These are phyloP conservation scores for Gnathonemus longibarbis DNA, from an alignment of 2,113 vertebrate species.

Conservation along the genomic window DNA sequence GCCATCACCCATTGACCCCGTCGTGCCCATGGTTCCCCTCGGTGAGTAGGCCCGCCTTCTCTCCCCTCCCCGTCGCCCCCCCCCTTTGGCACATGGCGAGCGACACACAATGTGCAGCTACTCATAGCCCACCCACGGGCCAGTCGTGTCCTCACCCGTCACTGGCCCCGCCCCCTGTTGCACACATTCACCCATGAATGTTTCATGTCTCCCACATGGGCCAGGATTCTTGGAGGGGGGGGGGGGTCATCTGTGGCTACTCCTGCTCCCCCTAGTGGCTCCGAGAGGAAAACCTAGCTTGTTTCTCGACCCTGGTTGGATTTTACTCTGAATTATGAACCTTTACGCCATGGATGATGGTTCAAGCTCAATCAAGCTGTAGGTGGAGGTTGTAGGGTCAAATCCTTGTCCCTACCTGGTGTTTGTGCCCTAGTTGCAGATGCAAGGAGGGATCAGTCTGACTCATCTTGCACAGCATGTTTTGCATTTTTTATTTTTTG, in stretches of 20 bases:
- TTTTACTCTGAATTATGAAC: neutral
- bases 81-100: neutral
- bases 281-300: neutral
- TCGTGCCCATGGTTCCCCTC: slow-evolving; percentile 66
- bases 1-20: slow-evolving; percentile 69
- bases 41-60: slow-evolving; percentile 52
- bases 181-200: neutral
- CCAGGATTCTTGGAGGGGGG: neutral
- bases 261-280: neutral
- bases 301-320: neutral
- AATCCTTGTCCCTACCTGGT: neutral
- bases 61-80: too few relatives aligned
- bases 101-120: neutral
- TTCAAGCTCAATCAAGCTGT: neutral
- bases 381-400: neutral
- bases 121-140: neutral
- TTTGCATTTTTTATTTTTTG: neutral
- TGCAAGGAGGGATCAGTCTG: neutral
- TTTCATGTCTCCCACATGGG: neutral
- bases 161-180: neutral
- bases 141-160: neutral
- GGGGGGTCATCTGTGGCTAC: neutral
- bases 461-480: neutral
- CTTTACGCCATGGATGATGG: too few relatives aligned
- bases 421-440: neutral